phyloP scores from a whole-genome alignment of 2,888 invertebrate genomes.

The Patella depressa region DNA sequence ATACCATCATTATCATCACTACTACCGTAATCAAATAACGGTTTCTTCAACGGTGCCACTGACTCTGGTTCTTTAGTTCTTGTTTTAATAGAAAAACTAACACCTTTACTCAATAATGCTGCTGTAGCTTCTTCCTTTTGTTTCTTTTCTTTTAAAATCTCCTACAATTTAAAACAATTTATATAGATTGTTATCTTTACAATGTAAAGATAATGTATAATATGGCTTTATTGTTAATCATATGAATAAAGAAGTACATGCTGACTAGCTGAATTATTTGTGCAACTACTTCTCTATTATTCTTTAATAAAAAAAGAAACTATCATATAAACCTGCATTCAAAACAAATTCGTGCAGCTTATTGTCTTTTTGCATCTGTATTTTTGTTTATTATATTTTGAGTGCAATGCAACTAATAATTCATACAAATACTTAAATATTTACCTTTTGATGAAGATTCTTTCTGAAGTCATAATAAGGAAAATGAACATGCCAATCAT shows the following conservation, averaged over 20 bases:
- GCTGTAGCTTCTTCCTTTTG: constrained; percentile 46
- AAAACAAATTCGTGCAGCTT: too few species aligned
- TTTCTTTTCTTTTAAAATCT: constrained; percentile 42
- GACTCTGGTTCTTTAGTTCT: constrained; percentile 57
- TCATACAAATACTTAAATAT: constrained; percentile 3
- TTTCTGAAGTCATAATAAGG: constrained; percentile 85
- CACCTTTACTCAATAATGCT: constrained; percentile 53
- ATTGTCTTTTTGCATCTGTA: too few species aligned
- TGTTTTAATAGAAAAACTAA: constrained; percentile 65
- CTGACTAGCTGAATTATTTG: too few species aligned
- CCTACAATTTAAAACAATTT: constrained; percentile 26
- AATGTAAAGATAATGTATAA: too few species aligned
- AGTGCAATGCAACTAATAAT: too few species aligned
- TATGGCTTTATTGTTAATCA: too few species aligned
- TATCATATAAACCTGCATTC: too few species aligned
- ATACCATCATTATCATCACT: constrained; percentile 56
- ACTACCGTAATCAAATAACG: constrained; percentile 63
- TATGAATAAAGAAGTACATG: too few species aligned
- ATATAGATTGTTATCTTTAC: background rate
- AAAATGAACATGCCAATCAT: constrained; percentile 83
- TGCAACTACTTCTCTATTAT: too few species aligned
- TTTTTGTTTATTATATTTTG: too few species aligned
- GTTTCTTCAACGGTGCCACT: constrained; percentile 48
- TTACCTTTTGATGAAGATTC: constrained; percentile 55
- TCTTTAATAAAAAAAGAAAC: too few species aligned